Evolutionary conservation across 23 tunicate genomes (phyloP), one percentile per base, ranked within the genome.

Genomic region (Corella eumyota): DNA sequence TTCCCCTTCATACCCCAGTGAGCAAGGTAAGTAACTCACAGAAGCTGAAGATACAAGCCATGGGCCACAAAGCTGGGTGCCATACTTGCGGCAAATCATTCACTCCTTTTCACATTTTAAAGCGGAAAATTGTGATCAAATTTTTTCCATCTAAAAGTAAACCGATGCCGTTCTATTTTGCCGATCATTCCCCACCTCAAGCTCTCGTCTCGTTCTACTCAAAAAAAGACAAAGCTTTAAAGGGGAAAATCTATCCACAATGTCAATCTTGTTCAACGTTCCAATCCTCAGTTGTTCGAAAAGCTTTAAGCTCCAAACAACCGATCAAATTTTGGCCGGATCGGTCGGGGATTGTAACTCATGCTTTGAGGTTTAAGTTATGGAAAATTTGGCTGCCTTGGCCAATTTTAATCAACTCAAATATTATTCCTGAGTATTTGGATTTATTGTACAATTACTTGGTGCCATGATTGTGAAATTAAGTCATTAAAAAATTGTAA

Each of bases 301-400:
- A 53, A 3, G 65, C 32, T 40, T 28, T 61, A 51, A 22, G 56
- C 56, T 23, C 33, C 4, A n/a, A n/a, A n/a, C n/a, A n/a, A n/a
- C n/a, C n/a, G n/a, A n/a, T n/a, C n/a, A n/a, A n/a, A n/a, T n/a
- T n/a, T n/a, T n/a, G n/a, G n/a, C 30, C 25, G 22, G 19, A 6
- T 25, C 2, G 58, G 9, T 22, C 50, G n/a, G 70, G 68, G 4
- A 54, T 86, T 13, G 75, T 86, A 3, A 77, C 86, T 0, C 95
- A 86, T 49, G 45, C 68, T 5, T 32, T 60, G 25, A 27, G 80
- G 15, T 50, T 86, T 5, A 72, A 58, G 45, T 13, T 77, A 24
- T 77, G 68, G 60, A 86, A 86, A 57, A 13, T 86, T 1, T 86
- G 83, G 78, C 30, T 86, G 3, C 95, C 95, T 25, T 86, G 75